A percentile compares a stretch with the other conserved stretches of the same genome.
phyloP scores from a whole-genome alignment of 2,113 vertebrate genomes.

The Cepphus grylle region DNA sequence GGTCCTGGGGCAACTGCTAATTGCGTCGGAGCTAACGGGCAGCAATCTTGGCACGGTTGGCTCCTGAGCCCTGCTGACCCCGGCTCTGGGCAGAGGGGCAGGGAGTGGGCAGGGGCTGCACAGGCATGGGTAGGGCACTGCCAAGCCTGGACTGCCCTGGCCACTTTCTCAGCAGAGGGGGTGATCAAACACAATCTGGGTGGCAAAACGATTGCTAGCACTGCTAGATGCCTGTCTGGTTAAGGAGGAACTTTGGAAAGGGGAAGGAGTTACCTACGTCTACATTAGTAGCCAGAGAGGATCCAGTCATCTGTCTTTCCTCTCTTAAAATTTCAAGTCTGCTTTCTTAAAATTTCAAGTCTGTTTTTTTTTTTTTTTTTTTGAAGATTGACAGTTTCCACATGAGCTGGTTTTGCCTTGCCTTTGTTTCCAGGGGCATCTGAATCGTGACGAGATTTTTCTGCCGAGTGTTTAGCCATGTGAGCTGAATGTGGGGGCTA shows the following conservation, averaged over 20 bases:
- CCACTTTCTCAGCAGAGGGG: not conserved
- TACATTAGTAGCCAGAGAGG: not conserved
- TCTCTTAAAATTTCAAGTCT: not conserved
- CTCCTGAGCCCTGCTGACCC: not conserved
- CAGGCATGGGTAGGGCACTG: not conserved
- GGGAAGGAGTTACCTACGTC: not conserved
- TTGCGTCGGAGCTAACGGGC: rapidly evolving
- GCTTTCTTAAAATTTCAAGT: not conserved
- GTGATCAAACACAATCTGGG: too few relatives aligned
- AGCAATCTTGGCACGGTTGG: too few relatives aligned
- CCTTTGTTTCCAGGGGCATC: not conserved
- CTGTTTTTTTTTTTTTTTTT: not conserved
- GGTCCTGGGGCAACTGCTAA: not conserved
- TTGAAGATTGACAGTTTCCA: not conserved
- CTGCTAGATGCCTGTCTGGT: not conserved
- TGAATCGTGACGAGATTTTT: not conserved
- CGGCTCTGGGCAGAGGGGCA: not conserved
- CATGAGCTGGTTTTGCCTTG: not conserved
- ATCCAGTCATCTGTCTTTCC: not conserved
- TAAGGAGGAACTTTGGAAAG: not conserved
- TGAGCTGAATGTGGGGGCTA: not conserved
- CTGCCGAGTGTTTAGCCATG: not conserved
- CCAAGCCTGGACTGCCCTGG: not conserved
- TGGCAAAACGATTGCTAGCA: not conserved
- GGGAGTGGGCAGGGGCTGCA: not conserved